Base-by-base conservation (phyloP, 2,888 invertebrate genomes). In the Xanthorhoe spadicearia region DNA sequence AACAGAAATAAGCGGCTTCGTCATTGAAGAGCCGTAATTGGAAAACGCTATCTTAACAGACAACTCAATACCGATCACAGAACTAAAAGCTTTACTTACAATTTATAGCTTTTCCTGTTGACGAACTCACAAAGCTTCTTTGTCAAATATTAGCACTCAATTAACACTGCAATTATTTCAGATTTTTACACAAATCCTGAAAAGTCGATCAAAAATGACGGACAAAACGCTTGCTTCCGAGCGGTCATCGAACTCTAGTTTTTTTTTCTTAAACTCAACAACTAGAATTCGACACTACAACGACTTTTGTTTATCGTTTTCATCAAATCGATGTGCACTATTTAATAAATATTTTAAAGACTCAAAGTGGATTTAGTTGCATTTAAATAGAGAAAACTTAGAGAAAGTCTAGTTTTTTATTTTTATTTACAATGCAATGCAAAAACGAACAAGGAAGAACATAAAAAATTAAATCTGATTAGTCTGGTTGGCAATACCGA, bases 191-290 rank as follows among this genome's bases (percentile, higher is more conserved):
- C 79, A 61, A 83, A 86, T 83, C 80, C 80, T 19, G 19, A 51
- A 68, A 64, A 85, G 80, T 80, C 83, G 81, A 87, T 85, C 84
- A 88, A 89, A 90, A 86, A 88, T 87, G 88, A 89, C 85, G 84
- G 83, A 80, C 78, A 74, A 81, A 77, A 80, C 66, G 23, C 38
- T 43, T 13, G 83, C 82, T 88, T 88, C 88, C 87, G 85, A 81
- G 74, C 80, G 80, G 83, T 83, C 83, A 83, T 81, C 83, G 81
- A 83, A 82, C 83, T 79, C 35, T 48, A 32, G 50, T 57, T 51
- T 51, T 59, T 59, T 19, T 35, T 17, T 35, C 1, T 32, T 5
- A 3, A n/a, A 32, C 15, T 4, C 5, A n/a, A 51, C 51, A 10
- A 23, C 8, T 6, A 10, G 7, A 2, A 23, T 19, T 53, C 46